These are phyloP conservation scores for Aplidium turbinatum DNA, from an alignment of 23 tunicate genomes.

Conservation along the genomic window DNA sequence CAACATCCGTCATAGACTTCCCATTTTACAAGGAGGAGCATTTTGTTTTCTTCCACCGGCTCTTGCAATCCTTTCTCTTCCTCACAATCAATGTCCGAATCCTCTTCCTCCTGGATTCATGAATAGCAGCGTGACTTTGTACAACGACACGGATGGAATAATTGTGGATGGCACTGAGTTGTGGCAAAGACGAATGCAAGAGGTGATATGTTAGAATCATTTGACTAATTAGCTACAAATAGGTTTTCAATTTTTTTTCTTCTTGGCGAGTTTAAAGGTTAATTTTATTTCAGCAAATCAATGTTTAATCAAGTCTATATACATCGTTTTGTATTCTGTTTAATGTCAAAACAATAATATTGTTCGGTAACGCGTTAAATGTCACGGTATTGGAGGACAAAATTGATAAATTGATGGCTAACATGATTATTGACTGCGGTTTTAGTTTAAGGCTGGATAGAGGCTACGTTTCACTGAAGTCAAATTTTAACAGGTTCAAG, in stretches of 20 bases:
- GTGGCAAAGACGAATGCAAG: constrained; percentile 79
- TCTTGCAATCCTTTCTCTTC: constrained; percentile 56
- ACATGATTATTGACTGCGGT: too few species aligned
- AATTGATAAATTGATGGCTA: too few species aligned
- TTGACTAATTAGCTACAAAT: neutral
- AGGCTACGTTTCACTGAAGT: too few species aligned
- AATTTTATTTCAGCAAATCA: too few species aligned
- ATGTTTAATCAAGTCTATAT: too few species aligned
- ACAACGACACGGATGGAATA: constrained; percentile 68
- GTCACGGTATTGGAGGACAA: too few species aligned
- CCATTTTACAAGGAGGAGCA: constrained; percentile 83
- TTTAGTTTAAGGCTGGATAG: too few species aligned
- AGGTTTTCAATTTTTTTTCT: neutral
- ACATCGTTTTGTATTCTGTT: too few species aligned
- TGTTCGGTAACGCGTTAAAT: too few species aligned
- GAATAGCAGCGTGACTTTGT: constrained; percentile 37
- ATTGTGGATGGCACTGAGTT: constrained; percentile 62
- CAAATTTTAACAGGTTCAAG: constrained; percentile 56
- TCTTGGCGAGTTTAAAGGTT: too few species aligned
- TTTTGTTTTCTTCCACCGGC: constrained; percentile 64
- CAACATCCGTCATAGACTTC: constrained; percentile 65
- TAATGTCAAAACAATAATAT: too few species aligned
- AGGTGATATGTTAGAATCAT: constrained; percentile 36
- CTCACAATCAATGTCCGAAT: constrained; percentile 70
- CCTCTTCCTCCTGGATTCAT: constrained; percentile 34